Base-by-base conservation (phyloP, 2,113 vertebrate genomes). In the Apteryx owenii region DNA sequence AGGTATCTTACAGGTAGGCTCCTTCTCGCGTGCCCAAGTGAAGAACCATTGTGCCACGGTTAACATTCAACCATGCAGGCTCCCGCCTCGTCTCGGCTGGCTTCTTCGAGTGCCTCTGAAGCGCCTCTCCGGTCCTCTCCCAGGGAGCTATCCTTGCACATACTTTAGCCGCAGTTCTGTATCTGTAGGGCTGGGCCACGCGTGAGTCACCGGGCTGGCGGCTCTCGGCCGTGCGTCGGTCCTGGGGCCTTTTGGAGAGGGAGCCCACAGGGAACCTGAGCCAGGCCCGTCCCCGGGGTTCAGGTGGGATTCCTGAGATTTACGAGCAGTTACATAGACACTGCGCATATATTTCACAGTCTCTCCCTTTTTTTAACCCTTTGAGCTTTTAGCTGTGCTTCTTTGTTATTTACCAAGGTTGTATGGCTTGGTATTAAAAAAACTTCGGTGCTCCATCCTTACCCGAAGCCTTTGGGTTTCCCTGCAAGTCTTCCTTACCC, bases 301-400 rank as follows among this genome's bases (percentile, higher is more conserved):
- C 46, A 6, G 23, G 31, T 5, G 46, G 65, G n/a, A 65, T 22
- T 0, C 0, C 62, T 5, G 48, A 58, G 40, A 3, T 25, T 48
- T 4, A 2, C 0, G 1, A 5, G 4, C 1, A 4, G 17, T 40
- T 31, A 4, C 36, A 29, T 9, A 26, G 28, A 7, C 5, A 1
- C 56, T 16, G 14, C 7, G 9, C 58, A 28, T 6, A 0, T 2
- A 14, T 31, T 33, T 36, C 14, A 18, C 36, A 38, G 20, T 2
- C 14, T 22, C 36, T 54, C 76, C 69, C 65, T 62, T 20, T 13
- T 25, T 75, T 84, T 58, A 4, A 62, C 61, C 4, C 1, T 58
- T 22, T 12, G 50, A 29, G 50, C 25, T 26, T 38, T 73, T 36
- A 58, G 48, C 50, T 53, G 18, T 36, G 25, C 75, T 53, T 17